Percentiles rank a stretch among this genome's conserved stretches.
Conservation (phyloP, 2,888 invertebrate species). For the Homarus gammarus region DNA sequence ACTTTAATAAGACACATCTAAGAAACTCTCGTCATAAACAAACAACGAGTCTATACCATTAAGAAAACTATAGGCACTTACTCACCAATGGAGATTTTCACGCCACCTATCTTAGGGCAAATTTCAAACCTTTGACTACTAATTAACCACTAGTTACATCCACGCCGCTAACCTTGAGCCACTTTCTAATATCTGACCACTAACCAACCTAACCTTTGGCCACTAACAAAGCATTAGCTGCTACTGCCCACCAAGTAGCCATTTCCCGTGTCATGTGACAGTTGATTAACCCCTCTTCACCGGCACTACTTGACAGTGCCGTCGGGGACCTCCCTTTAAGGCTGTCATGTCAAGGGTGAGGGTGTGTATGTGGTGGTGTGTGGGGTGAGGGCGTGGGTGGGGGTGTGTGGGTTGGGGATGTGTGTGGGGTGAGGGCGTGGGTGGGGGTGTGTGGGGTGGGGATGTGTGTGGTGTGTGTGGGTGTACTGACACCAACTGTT, state of each 20-base stretch:
- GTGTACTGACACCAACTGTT: neutral
- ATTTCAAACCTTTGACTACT: neutral
- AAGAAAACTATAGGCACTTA: too few species aligned
- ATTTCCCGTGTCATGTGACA: neutral
- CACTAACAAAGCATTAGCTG: neutral
- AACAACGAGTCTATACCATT: too few species aligned
- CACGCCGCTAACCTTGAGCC: neutral
- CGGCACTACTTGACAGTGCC: neutral
- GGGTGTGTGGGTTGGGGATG: neutral
- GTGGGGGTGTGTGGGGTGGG: too few species aligned
- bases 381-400: neutral
- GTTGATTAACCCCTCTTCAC: neutral
- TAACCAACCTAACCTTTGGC: too few species aligned
- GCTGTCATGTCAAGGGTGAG: neutral
- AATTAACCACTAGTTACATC: neutral
- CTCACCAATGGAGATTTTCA: too few species aligned
- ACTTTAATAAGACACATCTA: too few species aligned
- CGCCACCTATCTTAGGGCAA: neutral
- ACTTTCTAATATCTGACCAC: neutral
- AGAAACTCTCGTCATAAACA: too few species aligned
- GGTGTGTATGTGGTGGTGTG: neutral
- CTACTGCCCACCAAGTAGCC: neutral
- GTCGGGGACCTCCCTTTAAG: neutral
- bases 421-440: neutral
- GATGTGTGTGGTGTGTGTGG: neutral